Percentiles rank a stretch among this genome's conserved stretches.
phyloP scores from a whole-genome alignment of 2,797 vertebrate genomes.

The Smutsia gigantea region DNA sequence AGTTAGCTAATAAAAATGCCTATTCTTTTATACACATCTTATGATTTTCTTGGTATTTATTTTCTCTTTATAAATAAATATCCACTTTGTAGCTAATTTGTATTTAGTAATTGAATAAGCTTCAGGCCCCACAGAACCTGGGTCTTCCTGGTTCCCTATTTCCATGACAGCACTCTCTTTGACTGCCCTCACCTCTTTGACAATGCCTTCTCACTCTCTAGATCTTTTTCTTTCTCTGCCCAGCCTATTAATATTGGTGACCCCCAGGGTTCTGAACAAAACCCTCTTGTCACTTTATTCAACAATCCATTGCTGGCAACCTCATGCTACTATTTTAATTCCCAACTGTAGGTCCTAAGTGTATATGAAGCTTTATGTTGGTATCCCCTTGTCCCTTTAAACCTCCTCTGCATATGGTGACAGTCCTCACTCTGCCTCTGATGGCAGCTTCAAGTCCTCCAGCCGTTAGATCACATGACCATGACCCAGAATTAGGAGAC shows the following conservation, averaged over 20 bases:
- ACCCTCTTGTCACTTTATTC: not conserved
- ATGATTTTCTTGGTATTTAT: not conserved
- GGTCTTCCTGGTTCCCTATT: not conserved
- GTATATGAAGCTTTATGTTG: not conserved
- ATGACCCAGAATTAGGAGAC: not conserved
- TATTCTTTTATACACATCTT: not conserved
- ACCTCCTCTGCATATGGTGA: not conserved
- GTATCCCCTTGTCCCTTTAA: not conserved
- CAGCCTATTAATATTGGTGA: not conserved
- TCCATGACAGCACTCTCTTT: not conserved
- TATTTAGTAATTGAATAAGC: not conserved
- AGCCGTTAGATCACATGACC: not conserved
- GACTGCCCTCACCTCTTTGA: not conserved
- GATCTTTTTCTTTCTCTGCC: not conserved
- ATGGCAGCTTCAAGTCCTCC: not conserved
- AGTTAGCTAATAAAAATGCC: not conserved
- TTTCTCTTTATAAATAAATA: slow-evolving; percentile 7
- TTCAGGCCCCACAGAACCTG: not conserved
- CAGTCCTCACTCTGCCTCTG: not conserved
- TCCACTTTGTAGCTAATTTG: not conserved
- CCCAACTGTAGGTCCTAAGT: not conserved
- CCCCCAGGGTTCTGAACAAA: not conserved
- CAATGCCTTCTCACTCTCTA: not conserved
- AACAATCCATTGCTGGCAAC: not conserved
- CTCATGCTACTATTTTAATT: not conserved